phyloP scores from a whole-genome alignment of 2,888 invertebrate genomes.

The Drosophila planitibia region DNA sequence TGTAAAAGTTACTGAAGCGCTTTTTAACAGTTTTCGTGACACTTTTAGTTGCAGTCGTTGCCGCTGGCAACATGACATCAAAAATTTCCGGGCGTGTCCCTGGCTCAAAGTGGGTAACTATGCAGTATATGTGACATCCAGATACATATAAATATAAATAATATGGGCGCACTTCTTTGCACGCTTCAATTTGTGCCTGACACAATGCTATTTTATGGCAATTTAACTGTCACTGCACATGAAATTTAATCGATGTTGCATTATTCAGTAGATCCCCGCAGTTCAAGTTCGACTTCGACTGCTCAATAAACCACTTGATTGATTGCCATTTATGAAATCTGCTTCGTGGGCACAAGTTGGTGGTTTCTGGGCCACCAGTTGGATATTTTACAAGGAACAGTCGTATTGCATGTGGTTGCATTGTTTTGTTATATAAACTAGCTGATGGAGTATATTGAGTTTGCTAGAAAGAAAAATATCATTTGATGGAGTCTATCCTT shows the following conservation, averaged over 20 bases:
- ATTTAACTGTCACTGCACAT: constrained; percentile 55
- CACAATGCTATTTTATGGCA: constrained; percentile 66
- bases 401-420: constrained; percentile 43
- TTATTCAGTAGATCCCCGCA: constrained; percentile 33
- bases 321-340: constrained; percentile 49
- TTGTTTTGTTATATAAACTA: constrained; percentile 23
- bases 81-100: constrained; percentile 25
- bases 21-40: constrained; percentile 77
- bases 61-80: constrained; percentile 47
- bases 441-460: neutral
- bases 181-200: constrained; percentile 3
- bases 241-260: constrained; percentile 28
- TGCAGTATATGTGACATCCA: constrained; percentile 17
- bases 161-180: constrained; percentile 24
- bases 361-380: constrained; percentile 25
- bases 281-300: constrained; percentile 5
- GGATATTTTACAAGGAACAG: constrained; percentile 17
- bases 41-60: constrained; percentile 52
- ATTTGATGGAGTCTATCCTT: neutral
- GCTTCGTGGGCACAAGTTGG: constrained; percentile 15
- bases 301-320: constrained; percentile 41
- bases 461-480: neutral
- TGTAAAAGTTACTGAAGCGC: constrained; percentile 78
- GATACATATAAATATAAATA: constrained; percentile 25
- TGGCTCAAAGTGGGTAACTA: neutral